Base-by-base conservation (phyloP, 2,797 vertebrate species). In the Pelochelys cantorii region DNA sequence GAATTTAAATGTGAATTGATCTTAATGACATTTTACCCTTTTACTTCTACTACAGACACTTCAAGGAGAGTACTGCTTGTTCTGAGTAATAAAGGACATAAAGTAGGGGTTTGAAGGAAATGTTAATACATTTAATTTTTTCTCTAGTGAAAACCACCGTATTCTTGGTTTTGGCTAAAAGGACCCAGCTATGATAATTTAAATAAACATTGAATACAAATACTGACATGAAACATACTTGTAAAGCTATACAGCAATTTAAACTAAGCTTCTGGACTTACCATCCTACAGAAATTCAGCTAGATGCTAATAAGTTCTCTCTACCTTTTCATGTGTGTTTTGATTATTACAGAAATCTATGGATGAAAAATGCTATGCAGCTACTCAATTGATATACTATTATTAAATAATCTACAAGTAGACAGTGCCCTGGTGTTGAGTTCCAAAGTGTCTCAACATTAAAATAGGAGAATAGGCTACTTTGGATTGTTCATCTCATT, bases 151-250 rank as follows among this genome's bases (percentile, higher is more conserved):
- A 90, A 89, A 52, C 2, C 31, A 31, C 2, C 0, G 10, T 0
- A 0, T 31, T 74, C 1, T 34, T 60, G 18, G 2, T 52, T 75
- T 53, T 25, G 18, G 0, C 9, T 8, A 53, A 27, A 60, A 60
- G 29, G n/a, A 85, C 68, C 3, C 79, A 25, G 22, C 71, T 75
- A 11, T 42, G 22, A 42, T 42, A 75, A 87, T 74, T 74, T 7
- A 12, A 2, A 12, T 37, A 62, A 77, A 2, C 11, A 31, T 2
- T 65, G 9, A n/a, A 48, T 2, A 31, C 0, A 23, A n/a, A 75
- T 1, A n/a, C 20, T 20, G 65, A 5, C 0, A 1, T 55, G 84
- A 79, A 20, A n/a, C 14, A 23, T 31, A 29, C 13, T 83, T 84
- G 11, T 37, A 52, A 88, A 93, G 4, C 3, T 53, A 13, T 23